Percentiles rank a stretch among this genome's conserved stretches.
Conservation (phyloP, 2,888 invertebrate genomes). For the Halictus ligatus region DNA sequence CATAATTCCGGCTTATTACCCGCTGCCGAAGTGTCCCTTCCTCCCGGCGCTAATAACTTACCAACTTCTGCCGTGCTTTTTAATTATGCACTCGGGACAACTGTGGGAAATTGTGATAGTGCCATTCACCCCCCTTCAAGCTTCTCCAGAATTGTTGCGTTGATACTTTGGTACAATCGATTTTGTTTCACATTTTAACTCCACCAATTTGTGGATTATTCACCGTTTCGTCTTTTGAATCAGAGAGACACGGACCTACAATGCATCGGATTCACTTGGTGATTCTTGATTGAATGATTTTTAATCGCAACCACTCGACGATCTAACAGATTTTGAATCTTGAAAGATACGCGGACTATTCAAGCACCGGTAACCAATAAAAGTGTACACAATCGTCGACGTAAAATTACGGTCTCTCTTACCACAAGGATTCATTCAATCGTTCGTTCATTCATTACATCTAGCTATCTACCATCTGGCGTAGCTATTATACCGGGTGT, state of each 20-base stretch:
- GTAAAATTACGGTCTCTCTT: conserved; percentile 10
- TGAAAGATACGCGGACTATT: not conserved
- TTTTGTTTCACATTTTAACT: not conserved
- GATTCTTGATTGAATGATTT: not conserved
- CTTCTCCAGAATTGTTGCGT: not conserved
- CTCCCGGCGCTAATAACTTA: not conserved
- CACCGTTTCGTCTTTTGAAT: not conserved
- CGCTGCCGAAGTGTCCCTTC: not conserved
- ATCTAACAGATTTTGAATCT: not conserved
- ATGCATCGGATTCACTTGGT: not conserved
- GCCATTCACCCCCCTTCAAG: not conserved
- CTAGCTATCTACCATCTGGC: conserved; percentile 18
- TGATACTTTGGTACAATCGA: no score
- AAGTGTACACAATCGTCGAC: not conserved
- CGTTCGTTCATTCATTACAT: conserved; percentile 17
- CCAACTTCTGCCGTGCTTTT: not conserved
- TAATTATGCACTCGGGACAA: not conserved
- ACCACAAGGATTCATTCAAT: conserved; percentile 20
- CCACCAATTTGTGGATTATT: not conserved
- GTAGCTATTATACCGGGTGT: conserved; percentile 17
- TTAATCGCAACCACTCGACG: not conserved
- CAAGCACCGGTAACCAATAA: not conserved
- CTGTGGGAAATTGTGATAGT: not conserved
- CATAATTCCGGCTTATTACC: conserved; percentile 17
- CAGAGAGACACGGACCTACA: no score